Base-by-base conservation (phyloP, 2,797 vertebrate genomes). In the Enteromius anoplus region DNA sequence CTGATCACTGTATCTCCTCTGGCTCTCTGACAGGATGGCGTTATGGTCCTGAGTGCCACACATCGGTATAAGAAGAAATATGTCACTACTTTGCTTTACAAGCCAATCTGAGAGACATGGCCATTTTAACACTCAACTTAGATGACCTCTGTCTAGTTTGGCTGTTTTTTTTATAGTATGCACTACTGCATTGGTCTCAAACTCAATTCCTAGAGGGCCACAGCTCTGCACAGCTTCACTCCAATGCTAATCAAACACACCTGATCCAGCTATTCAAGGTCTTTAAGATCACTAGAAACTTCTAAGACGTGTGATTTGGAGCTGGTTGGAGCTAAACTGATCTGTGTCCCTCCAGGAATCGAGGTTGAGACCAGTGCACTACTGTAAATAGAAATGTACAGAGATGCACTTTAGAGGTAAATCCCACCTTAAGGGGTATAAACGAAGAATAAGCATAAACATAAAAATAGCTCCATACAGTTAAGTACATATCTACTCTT, bases 1-100 rank as follows among this genome's bases (percentile, higher is more conserved):
- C 68, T 73, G 51, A 71, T 53, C 29, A 26, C 37, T 76, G 14
- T 34, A 1, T 68, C 66, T 66, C 1, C 40, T 71, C 10, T 40
- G 37, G 37, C 72, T 87, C 60, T 86, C 85, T 88, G 8, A 1
- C 92, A 98, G 97, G 97, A 98, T 1, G 96, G 97, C 0, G 97
- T 98, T 87, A 98, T 98, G 97, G 97, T 98, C 84, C 96, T 98
- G 62, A 98, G 97, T 37, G 97, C 96, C 2, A 98, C 97, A 0
- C 97, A 98, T 85, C 97, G 97, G 84, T 98, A 97, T 92, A 98
- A 98, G 95, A 98, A 98, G 95, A 98, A 98, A 86, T 98, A 98
- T 0, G 97, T 98, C 89, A 98, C 97, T 81, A 98, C 97, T 0
- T 92, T 98, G 76, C 93, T 98, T 0, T 98, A 98, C 89, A 98